Base-by-base conservation (phyloP, 1,140 invertebrate species). In the Philaenus spumarius region DNA sequence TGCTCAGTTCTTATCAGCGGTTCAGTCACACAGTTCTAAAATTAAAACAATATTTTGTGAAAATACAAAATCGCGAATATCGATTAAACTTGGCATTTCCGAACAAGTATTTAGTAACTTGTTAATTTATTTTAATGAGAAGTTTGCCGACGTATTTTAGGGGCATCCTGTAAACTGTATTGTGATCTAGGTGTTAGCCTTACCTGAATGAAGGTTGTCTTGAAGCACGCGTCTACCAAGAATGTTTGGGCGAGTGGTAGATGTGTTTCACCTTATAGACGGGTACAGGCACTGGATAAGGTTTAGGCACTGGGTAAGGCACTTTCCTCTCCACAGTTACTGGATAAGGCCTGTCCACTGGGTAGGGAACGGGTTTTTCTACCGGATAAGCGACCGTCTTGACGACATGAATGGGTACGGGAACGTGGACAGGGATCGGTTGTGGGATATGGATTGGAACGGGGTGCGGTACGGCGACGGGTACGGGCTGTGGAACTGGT, bases 301-400 rank as follows among this genome's bases (percentile, higher is more conserved):
- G 59, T 35, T 64, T 65, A 19, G 65, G 61, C 23, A 68, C 66
- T 2, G 61, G 63, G 15, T 64, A 59, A 0, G 66, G 65, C 5
- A 67, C 65, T 48, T 64, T 66, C 47, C 66, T 66, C 51, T 65
- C 65, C 5, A 68, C 58, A 7, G 59, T 60, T 17, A 68, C 64
- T 2, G 61, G 62, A 52, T 64, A 66, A 9, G 66, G 66, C 40
- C 66, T 68, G 26, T 66, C 64, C 0, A 68, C 65, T 0, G 64
- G 60, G 53, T 67, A 67, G 1, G 66, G 66, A 37, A 67, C 65
- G 2, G 62, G 65, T 59, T 68, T 68, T 42, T 68, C 66, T 7
- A 68, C 63, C 0, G 64, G 61, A 7, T 64, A 63, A 1, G 65
- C 59, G 0, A 67, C 63, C 0, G 59, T 62, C 56, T 62, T 66